These are phyloP conservation scores for Octomys mimax DNA, from an alignment of 2,797 vertebrate genomes.

Conservation along the genomic window DNA sequence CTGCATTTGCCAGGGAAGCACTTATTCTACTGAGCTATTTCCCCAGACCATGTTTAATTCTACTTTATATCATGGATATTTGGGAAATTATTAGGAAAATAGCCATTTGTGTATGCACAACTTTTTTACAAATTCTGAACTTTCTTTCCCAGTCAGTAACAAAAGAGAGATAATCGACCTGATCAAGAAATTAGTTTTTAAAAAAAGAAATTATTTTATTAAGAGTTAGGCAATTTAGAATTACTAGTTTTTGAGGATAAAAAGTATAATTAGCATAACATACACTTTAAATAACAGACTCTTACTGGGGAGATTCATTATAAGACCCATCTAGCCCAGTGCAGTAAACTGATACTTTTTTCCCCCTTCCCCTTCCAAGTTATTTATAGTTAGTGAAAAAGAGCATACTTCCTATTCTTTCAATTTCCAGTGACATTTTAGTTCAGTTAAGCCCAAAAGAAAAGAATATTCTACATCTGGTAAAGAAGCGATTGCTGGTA, in stretches of 20 bases:
- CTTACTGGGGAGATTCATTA: slow-evolving; percentile 3
- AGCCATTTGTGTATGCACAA: slow-evolving; percentile 40
- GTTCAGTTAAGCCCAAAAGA: slow-evolving; percentile 47
- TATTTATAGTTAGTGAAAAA: slow-evolving; percentile 49
- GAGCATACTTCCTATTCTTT: slow-evolving; percentile 32
- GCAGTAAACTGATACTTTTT: neutral
- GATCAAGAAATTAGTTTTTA: neutral
- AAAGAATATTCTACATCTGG: slow-evolving; percentile 8
- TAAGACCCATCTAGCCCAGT: slow-evolving; percentile 18
- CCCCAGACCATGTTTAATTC: slow-evolving; percentile 18
- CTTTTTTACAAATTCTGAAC: slow-evolving; percentile 51
- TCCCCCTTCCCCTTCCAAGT: slow-evolving; percentile 28
- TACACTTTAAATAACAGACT: slow-evolving; percentile 57
- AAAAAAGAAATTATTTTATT: neutral
- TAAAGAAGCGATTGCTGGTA: slow-evolving; percentile 31
- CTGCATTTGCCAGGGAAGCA: too few relatives aligned
- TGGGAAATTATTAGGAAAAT: slow-evolving; percentile 38
- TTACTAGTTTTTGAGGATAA: slow-evolving; percentile 50
- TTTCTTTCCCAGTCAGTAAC: neutral
- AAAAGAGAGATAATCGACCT: neutral
- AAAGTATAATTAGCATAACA: neutral
- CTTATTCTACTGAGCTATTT: too few relatives aligned
- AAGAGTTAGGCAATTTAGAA: slow-evolving; percentile 17
- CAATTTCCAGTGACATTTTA: slow-evolving; percentile 55
- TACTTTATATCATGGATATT: slow-evolving; percentile 23